Evolutionary conservation across 2,113 vertebrate genomes (phyloP).

Genomic region (Caloenas nicobarica): DNA sequence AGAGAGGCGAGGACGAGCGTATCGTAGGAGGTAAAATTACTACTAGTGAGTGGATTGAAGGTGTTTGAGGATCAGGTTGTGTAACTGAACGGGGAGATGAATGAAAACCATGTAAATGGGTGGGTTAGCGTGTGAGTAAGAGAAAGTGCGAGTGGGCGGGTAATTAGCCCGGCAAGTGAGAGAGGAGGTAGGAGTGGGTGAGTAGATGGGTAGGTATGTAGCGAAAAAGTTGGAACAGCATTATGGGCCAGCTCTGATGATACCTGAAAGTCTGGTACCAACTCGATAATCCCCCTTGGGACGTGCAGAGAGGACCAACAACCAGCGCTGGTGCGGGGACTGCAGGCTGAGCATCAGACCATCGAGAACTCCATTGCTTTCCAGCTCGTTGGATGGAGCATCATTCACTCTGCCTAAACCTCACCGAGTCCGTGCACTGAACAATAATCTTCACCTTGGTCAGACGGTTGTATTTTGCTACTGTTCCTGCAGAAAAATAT

Average conservation of each 20-base stretch:
- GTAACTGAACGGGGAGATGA: neutral
- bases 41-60: neutral
- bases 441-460: neutral
- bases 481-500: neutral
- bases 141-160: conserved; percentile 50
- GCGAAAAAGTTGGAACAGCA: neutral
- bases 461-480: neutral
- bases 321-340: neutral
- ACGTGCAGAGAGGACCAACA: neutral
- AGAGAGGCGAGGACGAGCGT: neutral
- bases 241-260: neutral
- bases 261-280: neutral
- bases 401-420: neutral
- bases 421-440: neutral
- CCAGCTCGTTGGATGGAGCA: rapidly evolving
- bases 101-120: conserved; percentile 7
- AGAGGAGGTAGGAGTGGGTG: conserved; percentile 41
- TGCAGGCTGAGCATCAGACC: neutral
- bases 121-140: conserved; percentile 37
- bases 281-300: neutral
- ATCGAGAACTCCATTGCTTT: neutral
- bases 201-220: conserved; percentile 32
- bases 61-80: neutral
- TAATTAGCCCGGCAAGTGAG: conserved; percentile 39
- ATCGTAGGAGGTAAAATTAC: neutral